Conservation (phyloP, 2,888 invertebrate genomes). For the Petrophora chlorosata region DNA sequence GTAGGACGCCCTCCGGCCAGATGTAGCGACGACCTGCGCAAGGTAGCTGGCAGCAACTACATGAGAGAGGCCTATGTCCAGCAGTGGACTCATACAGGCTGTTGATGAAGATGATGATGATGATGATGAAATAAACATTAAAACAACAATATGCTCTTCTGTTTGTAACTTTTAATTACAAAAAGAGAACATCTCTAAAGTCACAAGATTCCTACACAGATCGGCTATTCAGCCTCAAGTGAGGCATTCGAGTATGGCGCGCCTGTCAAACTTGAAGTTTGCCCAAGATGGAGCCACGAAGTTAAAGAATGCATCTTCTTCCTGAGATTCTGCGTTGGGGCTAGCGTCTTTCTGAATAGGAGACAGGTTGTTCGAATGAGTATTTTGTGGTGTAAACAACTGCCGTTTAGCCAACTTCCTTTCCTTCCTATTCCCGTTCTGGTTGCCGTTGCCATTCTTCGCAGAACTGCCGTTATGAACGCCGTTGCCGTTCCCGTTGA, state of each 20-base stretch:
- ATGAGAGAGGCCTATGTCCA: too few species aligned
- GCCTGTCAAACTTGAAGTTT: conserved; percentile 86
- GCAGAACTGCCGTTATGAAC: conserved; percentile 33
- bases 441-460: conserved; percentile 42
- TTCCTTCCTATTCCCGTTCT: conserved; percentile 58
- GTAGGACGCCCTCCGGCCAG: too few species aligned
- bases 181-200: conserved; percentile 19
- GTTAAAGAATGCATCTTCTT: conserved; percentile 56
- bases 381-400: conserved; percentile 80
- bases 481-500: conserved; percentile 36
- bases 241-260: conserved; percentile 79
- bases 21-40: too few species aligned
- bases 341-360: conserved; percentile 57
- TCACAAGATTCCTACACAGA: conserved; percentile 18
- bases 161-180: conserved; percentile 28
- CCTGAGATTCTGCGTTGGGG: conserved; percentile 40
- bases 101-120: too few species aligned
- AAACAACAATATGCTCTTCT: conserved; percentile 17
- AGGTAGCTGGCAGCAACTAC: too few species aligned
- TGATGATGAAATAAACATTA: too few species aligned
- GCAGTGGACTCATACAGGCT: too few species aligned
- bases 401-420: conserved; percentile 82
- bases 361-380: conserved; percentile 52
- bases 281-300: conserved; percentile 86
- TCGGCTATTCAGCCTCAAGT: conserved; percentile 50